Percentiles rank a stretch among this genome's conserved stretches.
These are phyloP conservation scores for Oxystoma pomonae DNA, from an alignment of 2,888 invertebrate genomes.

Conservation along the genomic window DNA sequence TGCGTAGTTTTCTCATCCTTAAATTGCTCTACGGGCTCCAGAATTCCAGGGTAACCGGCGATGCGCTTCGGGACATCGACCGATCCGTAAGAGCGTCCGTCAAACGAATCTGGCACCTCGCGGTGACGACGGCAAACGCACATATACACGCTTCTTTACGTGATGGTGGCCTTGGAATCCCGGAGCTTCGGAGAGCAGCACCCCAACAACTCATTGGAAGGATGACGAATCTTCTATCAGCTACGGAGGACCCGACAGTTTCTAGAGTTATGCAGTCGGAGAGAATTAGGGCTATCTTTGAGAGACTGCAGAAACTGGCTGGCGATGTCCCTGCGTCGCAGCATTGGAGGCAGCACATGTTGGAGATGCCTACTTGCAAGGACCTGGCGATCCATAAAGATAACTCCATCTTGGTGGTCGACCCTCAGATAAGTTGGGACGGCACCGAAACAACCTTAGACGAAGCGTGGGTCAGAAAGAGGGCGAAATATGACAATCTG, in stretches of 20 bases:
- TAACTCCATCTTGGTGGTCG: conserved; percentile 10
- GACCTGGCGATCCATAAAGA: conserved; percentile 15
- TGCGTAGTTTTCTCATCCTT: conserved; percentile 39
- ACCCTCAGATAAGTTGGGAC: conserved; percentile 23
- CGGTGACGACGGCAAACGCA: conserved; percentile 41
- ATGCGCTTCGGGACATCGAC: conserved; percentile 14
- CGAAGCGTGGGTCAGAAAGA: not conserved
- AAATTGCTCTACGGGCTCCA: conserved; percentile 39
- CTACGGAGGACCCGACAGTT: conserved; percentile 14
- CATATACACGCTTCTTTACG: conserved; percentile 28
- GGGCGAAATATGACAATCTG: not conserved
- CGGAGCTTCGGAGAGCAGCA: conserved; percentile 22
- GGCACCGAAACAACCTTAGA: not conserved
- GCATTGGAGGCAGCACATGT: conserved; percentile 10
- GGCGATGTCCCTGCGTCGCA: conserved; percentile 13
- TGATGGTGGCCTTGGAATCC: conserved; percentile 34
- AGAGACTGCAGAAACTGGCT: conserved; percentile 8
- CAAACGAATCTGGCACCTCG: conserved; percentile 49
- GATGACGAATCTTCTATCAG: conserved; percentile 8
- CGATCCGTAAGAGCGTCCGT: conserved; percentile 15
- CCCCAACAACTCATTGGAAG: conserved; percentile 20
- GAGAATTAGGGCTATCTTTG: not conserved
- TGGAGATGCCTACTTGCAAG: too few relatives aligned
- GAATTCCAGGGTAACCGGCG: conserved; percentile 27
- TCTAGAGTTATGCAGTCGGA: conserved; percentile 13